Conservation (phyloP, 1,140 invertebrate species). For the Heterodera schachtii region DNA sequence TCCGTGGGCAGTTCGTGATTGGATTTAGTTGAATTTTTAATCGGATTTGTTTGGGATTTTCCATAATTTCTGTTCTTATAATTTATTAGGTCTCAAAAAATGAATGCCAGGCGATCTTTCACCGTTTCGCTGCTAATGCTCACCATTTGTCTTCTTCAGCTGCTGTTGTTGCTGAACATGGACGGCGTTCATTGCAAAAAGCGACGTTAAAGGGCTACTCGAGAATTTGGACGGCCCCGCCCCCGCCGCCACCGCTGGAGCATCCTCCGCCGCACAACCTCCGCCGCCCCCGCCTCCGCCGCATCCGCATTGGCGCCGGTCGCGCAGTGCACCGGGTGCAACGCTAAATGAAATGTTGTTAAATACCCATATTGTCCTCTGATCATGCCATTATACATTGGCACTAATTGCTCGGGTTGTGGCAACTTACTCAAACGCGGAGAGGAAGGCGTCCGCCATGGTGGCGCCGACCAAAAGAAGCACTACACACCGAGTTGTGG, state of each 20-base stretch:
- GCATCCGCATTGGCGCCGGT: background rate
- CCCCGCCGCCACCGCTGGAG: no score
- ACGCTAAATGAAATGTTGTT: background rate
- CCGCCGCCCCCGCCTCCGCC: no score
- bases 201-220: no score
- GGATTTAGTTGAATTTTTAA: no score
- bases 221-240: background rate
- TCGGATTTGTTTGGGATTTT: no score
- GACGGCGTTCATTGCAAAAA: background rate
- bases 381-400: no score
- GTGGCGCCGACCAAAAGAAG: background rate
- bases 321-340: background rate
- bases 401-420: background rate
- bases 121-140: background rate
- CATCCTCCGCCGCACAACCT: no score
- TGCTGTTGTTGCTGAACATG: background rate
- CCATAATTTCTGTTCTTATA: no score
- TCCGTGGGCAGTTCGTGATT: background rate
- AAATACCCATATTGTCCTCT: no score
- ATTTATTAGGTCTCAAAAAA: background rate
- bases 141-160: background rate
- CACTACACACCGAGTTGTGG: background rate
- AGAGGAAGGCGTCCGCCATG: background rate
- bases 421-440: background rate
- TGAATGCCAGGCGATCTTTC: background rate